Evolutionary conservation across 2,888 invertebrate species (phyloP).

Genomic region (Tipula unca): DNA sequence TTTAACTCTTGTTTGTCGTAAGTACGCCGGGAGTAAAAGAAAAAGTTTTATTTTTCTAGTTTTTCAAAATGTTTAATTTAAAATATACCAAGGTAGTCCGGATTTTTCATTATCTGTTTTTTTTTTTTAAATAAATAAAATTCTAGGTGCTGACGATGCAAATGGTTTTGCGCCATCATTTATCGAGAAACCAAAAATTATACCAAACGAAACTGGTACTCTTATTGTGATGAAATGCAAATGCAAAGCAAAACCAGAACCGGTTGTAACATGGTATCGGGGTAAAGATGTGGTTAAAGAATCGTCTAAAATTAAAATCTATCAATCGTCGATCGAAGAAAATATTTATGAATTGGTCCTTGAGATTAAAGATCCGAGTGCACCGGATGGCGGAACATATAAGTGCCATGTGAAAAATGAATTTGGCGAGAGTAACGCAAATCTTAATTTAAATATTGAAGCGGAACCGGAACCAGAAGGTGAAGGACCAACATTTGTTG

Average conservation of each 20-base stretch:
- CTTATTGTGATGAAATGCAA: slow-evolving; percentile 96
- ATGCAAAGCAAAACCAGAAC: slow-evolving; percentile 90
- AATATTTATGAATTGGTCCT: slow-evolving; percentile 77
- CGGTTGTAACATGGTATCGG: slow-evolving; percentile 90
- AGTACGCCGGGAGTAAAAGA: background rate
- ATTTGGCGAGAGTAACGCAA: slow-evolving; percentile 94
- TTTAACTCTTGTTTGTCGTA: background rate
- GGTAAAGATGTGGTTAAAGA: slow-evolving; percentile 79
- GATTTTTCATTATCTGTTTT: background rate
- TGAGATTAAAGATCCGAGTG: slow-evolving; percentile 74
- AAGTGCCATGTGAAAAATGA: slow-evolving; percentile 93
- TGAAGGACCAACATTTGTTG: slow-evolving; percentile 88
- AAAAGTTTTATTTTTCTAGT: background rate
- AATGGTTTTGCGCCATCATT: slow-evolving; percentile 91
- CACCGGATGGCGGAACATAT: slow-evolving; percentile 77
- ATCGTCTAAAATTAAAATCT: slow-evolving; percentile 75
- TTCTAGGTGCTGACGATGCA: slow-evolving; percentile 81
- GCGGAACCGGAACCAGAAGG: slow-evolving; percentile 91
- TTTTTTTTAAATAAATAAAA: slow-evolving; percentile 25
- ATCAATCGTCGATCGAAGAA: slow-evolving; percentile 65
- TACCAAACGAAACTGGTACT: slow-evolving; percentile 95
- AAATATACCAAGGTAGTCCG: background rate
- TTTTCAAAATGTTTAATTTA: background rate
- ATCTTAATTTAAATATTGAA: slow-evolving; percentile 93
- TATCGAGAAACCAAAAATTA: slow-evolving; percentile 96